Evolutionary conservation across 2,797 vertebrate genomes (phyloP).

Genomic region (Ciconia nigra): DNA sequence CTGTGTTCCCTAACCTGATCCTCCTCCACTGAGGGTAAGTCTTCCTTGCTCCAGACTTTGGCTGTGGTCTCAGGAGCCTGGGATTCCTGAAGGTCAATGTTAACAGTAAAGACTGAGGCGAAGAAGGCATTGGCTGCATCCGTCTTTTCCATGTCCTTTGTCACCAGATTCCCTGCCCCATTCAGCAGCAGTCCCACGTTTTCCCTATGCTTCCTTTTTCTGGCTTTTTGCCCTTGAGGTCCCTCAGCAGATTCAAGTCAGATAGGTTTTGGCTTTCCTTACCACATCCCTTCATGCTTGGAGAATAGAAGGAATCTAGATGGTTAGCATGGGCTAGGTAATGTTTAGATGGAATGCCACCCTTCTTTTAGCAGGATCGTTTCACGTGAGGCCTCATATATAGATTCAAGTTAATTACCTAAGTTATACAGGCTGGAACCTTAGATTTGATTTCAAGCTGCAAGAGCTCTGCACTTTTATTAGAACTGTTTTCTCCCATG

Average conservation of each 20-base stretch:
- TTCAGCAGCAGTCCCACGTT: neutral
- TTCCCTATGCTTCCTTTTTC: neutral
- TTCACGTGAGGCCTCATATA: neutral
- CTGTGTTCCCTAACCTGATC: neutral
- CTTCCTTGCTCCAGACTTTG: neutral
- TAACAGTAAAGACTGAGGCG: neutral
- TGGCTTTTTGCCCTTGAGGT: neutral
- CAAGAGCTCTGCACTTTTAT: neutral
- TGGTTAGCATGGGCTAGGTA: neutral
- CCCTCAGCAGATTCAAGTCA: neutral
- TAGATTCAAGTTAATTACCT: neutral
- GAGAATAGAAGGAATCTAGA: neutral
- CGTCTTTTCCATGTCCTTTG: neutral
- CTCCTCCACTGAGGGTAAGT: neutral
- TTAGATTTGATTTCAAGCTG: neutral
- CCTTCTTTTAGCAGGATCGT: neutral
- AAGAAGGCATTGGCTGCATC: neutral
- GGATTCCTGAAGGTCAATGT: neutral
- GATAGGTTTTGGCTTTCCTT: neutral
- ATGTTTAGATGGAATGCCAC: neutral
- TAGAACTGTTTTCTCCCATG: constrained; percentile 24
- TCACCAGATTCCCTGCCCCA: neutral
- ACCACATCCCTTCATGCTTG: neutral
- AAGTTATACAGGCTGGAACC: neutral
- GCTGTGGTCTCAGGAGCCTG: neutral